Base-by-base conservation (phyloP, 2,888 invertebrate genomes). In the Polia nebulosa region DNA sequence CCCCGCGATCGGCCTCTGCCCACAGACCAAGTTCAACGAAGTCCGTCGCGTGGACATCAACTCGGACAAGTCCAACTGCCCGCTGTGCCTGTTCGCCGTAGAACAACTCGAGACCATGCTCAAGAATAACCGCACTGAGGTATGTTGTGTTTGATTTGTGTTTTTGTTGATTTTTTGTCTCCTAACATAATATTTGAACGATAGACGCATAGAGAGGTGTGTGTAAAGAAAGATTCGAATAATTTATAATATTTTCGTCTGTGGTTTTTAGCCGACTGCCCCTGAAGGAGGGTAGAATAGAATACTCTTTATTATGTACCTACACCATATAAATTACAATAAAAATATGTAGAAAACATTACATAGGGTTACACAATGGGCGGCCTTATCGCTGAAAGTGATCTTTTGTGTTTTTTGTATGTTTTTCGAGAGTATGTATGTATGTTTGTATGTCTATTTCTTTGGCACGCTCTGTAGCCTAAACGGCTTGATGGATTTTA, bases 41-140 rank as follows among this genome's bases (percentile, higher is more conserved):
- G 95, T 96, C 25, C 90, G 91, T 55, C 95, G 96, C 61, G 96
- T 97, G 45, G 96, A 96, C 79, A 94, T 97, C 69, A 94, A 96
- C 84, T 88, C 93, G 0, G 91, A 94, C 27, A 96, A 97, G 59
- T 97, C 97, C 82, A 97, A 97, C 84, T 98, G 99, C 87, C 97
- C 98, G 1, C 93, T 99, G 11, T 99, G 99, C 87, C 95, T 99
- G 70, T 97, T 98, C 89, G 98, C 98, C 5, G 96, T 99, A 0
- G 96, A 97, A 67, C 97, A 98, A 90, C 92, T 98, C n/a, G 97
- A 98, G 87, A 93, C 96, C 41, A 96, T 97, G 91, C 96, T 98
- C 15, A 97, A 97, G 86, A 96, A 97, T 76, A 97, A 98, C 83
- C 97, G 96, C 86, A 98, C 97, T 36, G 97, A 98, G 96, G 98